A percentile compares a stretch with the other conserved stretches of the same genome.
These are phyloP conservation scores for Theristicus caerulescens DNA, from an alignment of 2,113 vertebrate genomes.

Conservation along the genomic window DNA sequence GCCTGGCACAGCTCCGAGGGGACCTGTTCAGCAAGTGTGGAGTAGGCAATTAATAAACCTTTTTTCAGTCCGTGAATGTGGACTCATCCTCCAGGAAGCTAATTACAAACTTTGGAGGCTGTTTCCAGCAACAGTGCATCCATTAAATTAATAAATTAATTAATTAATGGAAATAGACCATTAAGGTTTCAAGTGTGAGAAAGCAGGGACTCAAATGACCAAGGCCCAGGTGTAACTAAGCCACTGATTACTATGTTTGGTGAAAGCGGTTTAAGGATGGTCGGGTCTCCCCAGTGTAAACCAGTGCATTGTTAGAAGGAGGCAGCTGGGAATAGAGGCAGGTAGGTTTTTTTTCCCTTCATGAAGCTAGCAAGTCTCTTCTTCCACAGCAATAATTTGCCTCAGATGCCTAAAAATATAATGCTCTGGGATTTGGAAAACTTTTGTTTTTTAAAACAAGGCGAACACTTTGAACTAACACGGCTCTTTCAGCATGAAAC, in stretches of 20 bases:
- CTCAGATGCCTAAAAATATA: neutral
- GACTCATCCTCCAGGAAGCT: neutral
- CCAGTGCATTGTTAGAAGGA: neutral
- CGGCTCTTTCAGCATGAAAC: rapidly evolving
- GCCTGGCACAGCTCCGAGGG: neutral
- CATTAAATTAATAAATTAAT: too few species aligned
- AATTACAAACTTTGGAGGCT: neutral
- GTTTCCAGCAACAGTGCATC: neutral
- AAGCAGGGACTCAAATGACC: neutral
- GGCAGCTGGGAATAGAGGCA: neutral
- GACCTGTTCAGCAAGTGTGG: neutral
- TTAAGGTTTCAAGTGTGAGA: neutral
- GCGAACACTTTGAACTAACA: neutral
- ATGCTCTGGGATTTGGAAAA: neutral
- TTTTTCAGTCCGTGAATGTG: neutral
- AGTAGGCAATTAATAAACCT: neutral
- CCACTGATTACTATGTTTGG: neutral
- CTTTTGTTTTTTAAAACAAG: neutral
- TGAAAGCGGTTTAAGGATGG: neutral
- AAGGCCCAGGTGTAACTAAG: neutral
- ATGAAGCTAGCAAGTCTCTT: neutral
- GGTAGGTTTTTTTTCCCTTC: neutral
- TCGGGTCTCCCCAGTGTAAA: neutral
- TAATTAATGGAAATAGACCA: neutral
- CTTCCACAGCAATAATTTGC: neutral